phyloP scores from a whole-genome alignment of 2,888 invertebrate species.

The Oligia fasciuncula region DNA sequence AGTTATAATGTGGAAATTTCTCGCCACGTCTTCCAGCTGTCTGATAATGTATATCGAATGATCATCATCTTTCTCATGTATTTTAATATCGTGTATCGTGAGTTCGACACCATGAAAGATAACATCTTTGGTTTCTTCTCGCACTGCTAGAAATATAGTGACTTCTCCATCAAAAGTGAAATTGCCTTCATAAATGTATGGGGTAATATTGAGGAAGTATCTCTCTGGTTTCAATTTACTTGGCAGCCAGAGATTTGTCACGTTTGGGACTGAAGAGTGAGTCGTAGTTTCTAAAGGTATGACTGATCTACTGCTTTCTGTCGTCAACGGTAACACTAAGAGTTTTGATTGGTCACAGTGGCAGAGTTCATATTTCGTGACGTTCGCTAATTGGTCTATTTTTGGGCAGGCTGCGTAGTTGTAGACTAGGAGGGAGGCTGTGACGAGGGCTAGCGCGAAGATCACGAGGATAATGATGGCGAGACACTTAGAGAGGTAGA shows the following conservation, averaged over 20 bases:
- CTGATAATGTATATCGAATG: conserved; percentile 77
- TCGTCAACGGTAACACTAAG: conserved; percentile 82
- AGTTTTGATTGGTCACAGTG: conserved; percentile 85
- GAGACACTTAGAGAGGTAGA: conserved; percentile 92
- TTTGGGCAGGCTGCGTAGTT: conserved; percentile 93
- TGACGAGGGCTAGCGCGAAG: conserved; percentile 91
- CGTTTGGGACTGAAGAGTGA: conserved; percentile 59
- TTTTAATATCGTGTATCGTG: conserved; percentile 90
- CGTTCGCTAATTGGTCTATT: conserved; percentile 84
- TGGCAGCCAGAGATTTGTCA: conserved; percentile 92
- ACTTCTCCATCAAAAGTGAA: conserved; percentile 94
- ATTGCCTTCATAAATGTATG: conserved; percentile 93
- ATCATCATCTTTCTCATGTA: conserved; percentile 84
- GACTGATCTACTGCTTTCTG: conserved; percentile 82
- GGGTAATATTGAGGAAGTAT: conserved; percentile 93
- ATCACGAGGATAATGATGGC: conserved; percentile 91
- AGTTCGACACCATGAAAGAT: conserved; percentile 94
- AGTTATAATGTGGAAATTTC: conserved; percentile 93
- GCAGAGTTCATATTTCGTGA: conserved; percentile 85
- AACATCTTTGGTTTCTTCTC: conserved; percentile 91
- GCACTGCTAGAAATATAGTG: conserved; percentile 91
- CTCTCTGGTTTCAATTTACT: conserved; percentile 91
- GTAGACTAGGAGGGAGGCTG: conserved; percentile 94
- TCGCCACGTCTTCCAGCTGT: conserved; percentile 89
- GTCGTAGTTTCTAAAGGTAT: conserved; percentile 79